Conservation (phyloP, 1,140 invertebrate species). For the Dinothrombium tinctorium region DNA sequence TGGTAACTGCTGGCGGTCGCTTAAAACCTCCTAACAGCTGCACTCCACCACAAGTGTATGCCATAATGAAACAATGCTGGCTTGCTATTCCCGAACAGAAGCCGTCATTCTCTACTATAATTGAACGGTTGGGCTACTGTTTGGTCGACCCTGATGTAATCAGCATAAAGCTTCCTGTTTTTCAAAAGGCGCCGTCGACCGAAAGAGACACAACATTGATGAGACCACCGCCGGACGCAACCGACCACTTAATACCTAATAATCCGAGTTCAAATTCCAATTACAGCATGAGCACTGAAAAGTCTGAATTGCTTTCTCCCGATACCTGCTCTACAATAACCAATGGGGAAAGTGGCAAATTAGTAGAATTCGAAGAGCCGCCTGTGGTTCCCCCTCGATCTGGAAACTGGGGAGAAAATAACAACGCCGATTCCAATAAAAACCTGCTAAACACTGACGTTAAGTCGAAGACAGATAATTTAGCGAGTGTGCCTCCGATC, state of each 20-base stretch:
- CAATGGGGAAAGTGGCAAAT: too few species aligned
- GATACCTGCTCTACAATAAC: constrained; percentile 11
- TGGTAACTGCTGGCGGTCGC: constrained; percentile 69
- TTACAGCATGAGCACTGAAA: constrained; percentile 16
- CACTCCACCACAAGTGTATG: constrained; percentile 19
- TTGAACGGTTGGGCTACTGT: constrained; percentile 59
- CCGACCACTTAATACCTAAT: constrained; percentile 22
- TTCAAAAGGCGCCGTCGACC: constrained; percentile 30
- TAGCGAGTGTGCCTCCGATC: too few species aligned
- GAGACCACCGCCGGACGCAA: constrained; percentile 27
- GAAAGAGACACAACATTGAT: constrained; percentile 35
- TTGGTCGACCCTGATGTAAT: constrained; percentile 49
- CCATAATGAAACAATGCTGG: constrained; percentile 82
- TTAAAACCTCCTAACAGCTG: constrained; percentile 16
- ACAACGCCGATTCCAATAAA: too few species aligned
- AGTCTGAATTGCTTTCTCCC: constrained; percentile 15
- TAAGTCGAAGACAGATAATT: too few species aligned
- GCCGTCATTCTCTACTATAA: constrained; percentile 53
- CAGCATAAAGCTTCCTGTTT: constrained; percentile 36
- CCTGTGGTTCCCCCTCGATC: too few species aligned
- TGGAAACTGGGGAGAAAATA: too few species aligned
- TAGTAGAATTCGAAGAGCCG: too few species aligned
- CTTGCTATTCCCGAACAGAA: constrained; percentile 57
- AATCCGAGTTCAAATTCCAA: constrained; percentile 23
- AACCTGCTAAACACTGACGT: too few species aligned